Base-by-base conservation (phyloP, 2,797 vertebrate species). In the Tokudaia tokunoshimensis region DNA sequence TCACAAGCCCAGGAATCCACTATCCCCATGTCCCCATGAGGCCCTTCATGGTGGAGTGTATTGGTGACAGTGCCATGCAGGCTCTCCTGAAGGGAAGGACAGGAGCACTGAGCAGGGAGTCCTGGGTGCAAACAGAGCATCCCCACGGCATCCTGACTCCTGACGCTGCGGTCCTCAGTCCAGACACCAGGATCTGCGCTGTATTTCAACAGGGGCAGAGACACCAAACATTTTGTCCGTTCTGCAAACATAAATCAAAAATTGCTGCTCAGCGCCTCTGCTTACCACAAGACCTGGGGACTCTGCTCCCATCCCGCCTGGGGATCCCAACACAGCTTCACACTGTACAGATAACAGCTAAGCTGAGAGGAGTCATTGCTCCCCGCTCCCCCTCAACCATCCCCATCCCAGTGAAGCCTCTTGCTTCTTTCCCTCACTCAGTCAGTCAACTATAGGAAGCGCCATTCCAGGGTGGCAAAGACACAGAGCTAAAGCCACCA, bases 61-160 rank as follows among this genome's bases (percentile, higher is more conserved):
- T 57, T 2, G 31, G 29, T 19, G 13, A 59, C 0, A 0, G 41
- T 34, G 61, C 67, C 61, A n/a, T 0, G 0, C 11, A 52, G 2
- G 19, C 31, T 8, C 3, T 44, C 83, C 74, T 89, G 31, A 63
- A 88, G 37, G 78, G 88, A 59, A 89, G 34, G 65, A 44, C 57
- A 75, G 65, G 14, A 37, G 61, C n/a, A 63, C 5, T 3, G 0
- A 67, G 41, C 10, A 34, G 84, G 52, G 29, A 26, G 14, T 44
- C 88, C 61, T 37, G 31, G 91, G 78, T 50, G 29, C 4, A 29
- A 80, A 52, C 6, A 29, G 55, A 11, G 1, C 29, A 72, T n/a
- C n/a, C 4, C 41, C 65, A 41, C 7, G 8, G 34, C 34, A 24
- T 37, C 78, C 59, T 75, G 4, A 91, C 2, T 37, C 78, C 59